Conservation (phyloP, 2,888 invertebrate species). For the Siphlonurus alternatus region DNA sequence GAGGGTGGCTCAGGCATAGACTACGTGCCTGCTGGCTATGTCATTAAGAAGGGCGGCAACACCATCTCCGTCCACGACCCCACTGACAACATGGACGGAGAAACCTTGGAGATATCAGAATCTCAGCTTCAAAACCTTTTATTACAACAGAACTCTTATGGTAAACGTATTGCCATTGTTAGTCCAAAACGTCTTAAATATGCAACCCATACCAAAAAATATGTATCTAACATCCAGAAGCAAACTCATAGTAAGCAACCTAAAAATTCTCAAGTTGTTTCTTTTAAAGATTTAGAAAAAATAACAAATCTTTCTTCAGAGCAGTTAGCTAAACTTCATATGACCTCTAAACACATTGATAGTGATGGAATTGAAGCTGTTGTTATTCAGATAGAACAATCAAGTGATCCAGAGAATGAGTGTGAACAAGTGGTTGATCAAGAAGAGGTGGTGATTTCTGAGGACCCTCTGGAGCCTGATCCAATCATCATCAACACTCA, state of each 20-base stretch:
- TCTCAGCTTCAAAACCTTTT: neutral
- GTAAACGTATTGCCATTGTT: neutral
- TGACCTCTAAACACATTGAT: neutral
- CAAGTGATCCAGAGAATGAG: neutral
- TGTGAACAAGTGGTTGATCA: neutral
- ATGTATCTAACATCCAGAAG: too few relatives aligned
- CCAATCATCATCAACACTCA: neutral
- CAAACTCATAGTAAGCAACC: too few relatives aligned
- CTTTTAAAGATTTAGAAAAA: conserved; percentile 1
- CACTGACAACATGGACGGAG: neutral
- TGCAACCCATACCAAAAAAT: too few relatives aligned
- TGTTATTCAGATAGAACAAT: neutral
- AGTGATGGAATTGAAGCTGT: neutral
- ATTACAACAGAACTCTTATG: neutral
- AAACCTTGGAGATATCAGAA: neutral
- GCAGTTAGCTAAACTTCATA: neutral
- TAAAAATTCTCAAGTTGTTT: neutral
- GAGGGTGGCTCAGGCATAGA: neutral
- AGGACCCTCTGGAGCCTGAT: neutral
- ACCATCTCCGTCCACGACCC: neutral
- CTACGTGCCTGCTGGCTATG: neutral
- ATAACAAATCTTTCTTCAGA: neutral
- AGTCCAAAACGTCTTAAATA: neutral
- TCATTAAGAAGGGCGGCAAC: neutral
- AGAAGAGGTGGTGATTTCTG: conserved; percentile 3